Conservation (phyloP, 2,888 invertebrate genomes). For the Stenichneumon culpator region DNA sequence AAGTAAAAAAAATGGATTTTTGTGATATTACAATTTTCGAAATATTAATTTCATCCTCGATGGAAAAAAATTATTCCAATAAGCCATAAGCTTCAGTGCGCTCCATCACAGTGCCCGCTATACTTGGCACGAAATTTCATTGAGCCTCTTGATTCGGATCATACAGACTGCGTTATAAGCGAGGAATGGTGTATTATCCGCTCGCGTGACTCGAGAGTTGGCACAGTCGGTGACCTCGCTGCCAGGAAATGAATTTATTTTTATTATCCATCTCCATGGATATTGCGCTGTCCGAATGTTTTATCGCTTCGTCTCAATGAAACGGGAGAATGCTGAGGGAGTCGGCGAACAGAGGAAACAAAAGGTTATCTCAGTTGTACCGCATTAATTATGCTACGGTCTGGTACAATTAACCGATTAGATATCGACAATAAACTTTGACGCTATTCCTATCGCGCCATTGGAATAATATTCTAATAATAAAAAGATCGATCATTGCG, state of each 20-base stretch:
- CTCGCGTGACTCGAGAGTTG: slow-evolving; percentile 66
- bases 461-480: too few species aligned
- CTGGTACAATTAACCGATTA: neutral
- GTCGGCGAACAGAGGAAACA: slow-evolving; percentile 49
- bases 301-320: slow-evolving; percentile 62
- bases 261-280: slow-evolving; percentile 64
- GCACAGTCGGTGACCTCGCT: slow-evolving; percentile 67
- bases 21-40: neutral
- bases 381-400: neutral
- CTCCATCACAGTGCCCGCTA: neutral
- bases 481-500: neutral
- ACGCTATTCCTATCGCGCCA: neutral
- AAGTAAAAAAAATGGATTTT: neutral
- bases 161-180: slow-evolving; percentile 9
- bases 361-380: slow-evolving; percentile 59
- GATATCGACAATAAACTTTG: neutral
- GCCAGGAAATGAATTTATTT: slow-evolving; percentile 69
- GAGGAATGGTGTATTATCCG: slow-evolving; percentile 50
- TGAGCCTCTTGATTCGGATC: slow-evolving; percentile 41
- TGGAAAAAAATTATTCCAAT: neutral
- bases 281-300: slow-evolving; percentile 62
- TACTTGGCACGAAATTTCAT: slow-evolving; percentile 38
- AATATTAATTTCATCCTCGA: too few species aligned
- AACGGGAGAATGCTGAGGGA: slow-evolving; percentile 33
- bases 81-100: neutral